phyloP scores from a whole-genome alignment of 2,113 vertebrate species.

The Pluvianellus socialis region DNA sequence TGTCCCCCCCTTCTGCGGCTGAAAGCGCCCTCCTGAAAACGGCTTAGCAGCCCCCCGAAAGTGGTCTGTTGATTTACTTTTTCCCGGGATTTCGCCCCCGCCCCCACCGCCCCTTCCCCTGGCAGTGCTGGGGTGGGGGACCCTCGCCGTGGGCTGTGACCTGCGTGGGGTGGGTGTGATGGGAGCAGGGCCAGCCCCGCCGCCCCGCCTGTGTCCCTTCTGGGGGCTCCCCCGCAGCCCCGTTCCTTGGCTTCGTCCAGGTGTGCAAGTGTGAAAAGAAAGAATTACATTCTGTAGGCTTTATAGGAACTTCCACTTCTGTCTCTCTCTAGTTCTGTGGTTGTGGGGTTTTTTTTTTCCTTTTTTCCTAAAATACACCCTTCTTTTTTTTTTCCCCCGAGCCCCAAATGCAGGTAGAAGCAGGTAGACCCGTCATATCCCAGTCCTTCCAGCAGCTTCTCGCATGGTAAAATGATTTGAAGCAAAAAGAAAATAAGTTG shows the following conservation, averaged over 20 bases:
- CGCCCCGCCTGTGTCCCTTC: neutral
- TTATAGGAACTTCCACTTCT: neutral
- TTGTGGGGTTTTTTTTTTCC: fast-evolving
- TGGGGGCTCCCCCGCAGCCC: neutral
- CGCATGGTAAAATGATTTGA: neutral
- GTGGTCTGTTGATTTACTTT: neutral
- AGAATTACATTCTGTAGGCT: neutral
- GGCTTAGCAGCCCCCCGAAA: no score
- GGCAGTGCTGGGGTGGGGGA: neutral
- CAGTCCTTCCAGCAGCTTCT: constrained; percentile 1
- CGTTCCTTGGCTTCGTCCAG: neutral
- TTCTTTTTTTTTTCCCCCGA: neutral
- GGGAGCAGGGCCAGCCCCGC: neutral
- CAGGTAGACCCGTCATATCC: neutral
- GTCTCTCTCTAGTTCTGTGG: no score
- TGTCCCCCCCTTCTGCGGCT: neutral
- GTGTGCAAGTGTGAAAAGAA: neutral
- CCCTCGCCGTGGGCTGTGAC: neutral
- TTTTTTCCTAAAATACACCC: neutral
- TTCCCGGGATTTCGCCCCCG: no score
- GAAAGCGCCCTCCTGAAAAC: neutral
- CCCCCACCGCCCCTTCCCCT: no score
- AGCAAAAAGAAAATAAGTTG: neutral
- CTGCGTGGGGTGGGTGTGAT: neutral
- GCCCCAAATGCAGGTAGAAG: neutral